Evolutionary conservation across 2,797 vertebrate species (phyloP), one percentile per base, ranked within the genome.

Genomic region (Sciaenops ocellatus): DNA sequence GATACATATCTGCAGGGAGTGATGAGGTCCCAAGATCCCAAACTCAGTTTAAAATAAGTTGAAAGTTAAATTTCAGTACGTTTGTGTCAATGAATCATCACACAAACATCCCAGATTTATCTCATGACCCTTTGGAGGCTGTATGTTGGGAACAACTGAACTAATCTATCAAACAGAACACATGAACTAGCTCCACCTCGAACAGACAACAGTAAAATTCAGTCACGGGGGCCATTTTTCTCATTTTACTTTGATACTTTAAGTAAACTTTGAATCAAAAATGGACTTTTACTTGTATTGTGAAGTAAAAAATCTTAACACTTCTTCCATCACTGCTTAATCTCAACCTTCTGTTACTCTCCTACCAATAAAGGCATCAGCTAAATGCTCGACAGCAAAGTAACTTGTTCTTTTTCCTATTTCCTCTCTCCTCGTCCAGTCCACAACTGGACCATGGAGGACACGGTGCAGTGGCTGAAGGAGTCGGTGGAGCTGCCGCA

Each of bases 401-500:
- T 22, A 30, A 18, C 24, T 17, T 6, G 15, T 8, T 13, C 5
- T 5, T 12, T 17, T 11, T 48, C n/a, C n/a, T n/a, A n/a, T 12
- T 13, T 22, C 18, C 5, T 18, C 26, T 61, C 5, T 38, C 47
- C 46, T 28, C 90, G 85, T 28, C 6, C 78, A 99, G 98, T 99
- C 93, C 98, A 99, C 94, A 99, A 99, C 94, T 99, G 98, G 98
- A 99, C 98, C 13, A 85, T 94, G 70, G 97, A 98, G 30, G 97
- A 99, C 84, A 95, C 97, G 1, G 92, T 98, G 83, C 96, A 96
- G 83, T 99, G 98, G 98, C 91, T 99, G 91, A 95, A 95, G 92
- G 97, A 99, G 82, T 97, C 98, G 62, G 98, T 99, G 89, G 98
- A 99, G 94, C 95, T 99, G 80, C 98, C 98, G 16, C 98, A 98